A percentile compares a stretch with the other conserved stretches of the same genome.
Evolutionary conservation across 2,113 vertebrate species (phyloP).

Genomic region (Puma concolor): DNA sequence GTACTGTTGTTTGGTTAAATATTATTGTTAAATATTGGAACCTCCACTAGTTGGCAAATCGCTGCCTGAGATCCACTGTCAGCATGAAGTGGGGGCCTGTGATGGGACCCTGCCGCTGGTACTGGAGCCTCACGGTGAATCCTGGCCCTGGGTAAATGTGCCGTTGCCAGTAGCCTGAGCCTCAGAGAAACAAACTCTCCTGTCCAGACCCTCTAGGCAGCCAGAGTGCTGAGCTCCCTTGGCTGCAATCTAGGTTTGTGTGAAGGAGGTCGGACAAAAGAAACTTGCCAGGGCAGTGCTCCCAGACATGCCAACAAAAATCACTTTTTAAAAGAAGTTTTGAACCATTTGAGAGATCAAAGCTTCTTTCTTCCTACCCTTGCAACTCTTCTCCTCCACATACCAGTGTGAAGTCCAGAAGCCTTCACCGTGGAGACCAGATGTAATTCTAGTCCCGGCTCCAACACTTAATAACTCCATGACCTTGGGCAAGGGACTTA

Average conservation of each 20-base stretch:
- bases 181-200: neutral
- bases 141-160: neutral
- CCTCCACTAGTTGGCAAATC: neutral
- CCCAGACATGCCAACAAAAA: neutral
- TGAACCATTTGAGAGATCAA: neutral
- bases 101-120: neutral
- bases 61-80: neutral
- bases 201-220: neutral
- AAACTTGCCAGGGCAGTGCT: neutral
- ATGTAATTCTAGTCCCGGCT: conserved; percentile 16
- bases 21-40: neutral
- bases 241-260: neutral
- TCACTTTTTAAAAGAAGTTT: conserved; percentile 1
- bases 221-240: neutral
- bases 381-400: neutral
- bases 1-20: neutral
- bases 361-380: neutral
- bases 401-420: conserved; percentile 3
- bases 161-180: neutral
- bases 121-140: neutral
- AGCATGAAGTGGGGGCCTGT: neutral
- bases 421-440: neutral
- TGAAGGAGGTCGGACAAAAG: neutral
- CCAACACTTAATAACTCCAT: conserved; percentile 41
- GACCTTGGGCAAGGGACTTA: conserved; percentile 48